phyloP scores from a whole-genome alignment of 35 echinoderm and acorn worm species.

The Eucidaris tribuloides region DNA sequence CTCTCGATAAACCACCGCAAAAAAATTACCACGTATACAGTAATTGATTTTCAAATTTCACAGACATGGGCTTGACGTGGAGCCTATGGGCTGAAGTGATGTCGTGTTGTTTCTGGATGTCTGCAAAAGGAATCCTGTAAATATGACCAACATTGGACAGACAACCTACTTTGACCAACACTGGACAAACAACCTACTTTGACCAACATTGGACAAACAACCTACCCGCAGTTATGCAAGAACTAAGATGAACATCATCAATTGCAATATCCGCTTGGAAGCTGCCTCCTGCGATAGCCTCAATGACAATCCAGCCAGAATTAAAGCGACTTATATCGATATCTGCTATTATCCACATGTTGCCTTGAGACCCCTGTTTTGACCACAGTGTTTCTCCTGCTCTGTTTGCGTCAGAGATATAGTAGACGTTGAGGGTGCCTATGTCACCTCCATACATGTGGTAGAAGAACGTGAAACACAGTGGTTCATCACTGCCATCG shows the following conservation, averaged over 20 bases:
- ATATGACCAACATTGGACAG: too few species aligned
- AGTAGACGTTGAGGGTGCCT: not conserved
- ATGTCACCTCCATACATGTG: not conserved
- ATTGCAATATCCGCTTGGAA: not conserved
- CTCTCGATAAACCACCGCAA: too few species aligned
- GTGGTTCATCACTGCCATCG: not conserved
- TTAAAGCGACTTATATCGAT: not conserved
- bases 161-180: too few species aligned
- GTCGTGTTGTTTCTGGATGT: too few species aligned
- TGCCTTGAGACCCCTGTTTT: too few species aligned
- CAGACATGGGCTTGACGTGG: too few species aligned
- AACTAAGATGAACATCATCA: not conserved
- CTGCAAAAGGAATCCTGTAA: too few species aligned
- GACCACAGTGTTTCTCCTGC: not conserved
- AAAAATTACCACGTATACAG: too few species aligned
- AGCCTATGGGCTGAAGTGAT: too few species aligned
- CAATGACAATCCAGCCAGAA: not conserved
- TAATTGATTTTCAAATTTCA: too few species aligned
- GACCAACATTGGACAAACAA: too few species aligned
- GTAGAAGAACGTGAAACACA: slow-evolving; percentile 1
- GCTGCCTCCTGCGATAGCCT: not conserved
- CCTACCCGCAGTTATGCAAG: not conserved
- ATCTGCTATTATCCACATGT: not conserved
- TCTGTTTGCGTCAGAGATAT: not conserved
- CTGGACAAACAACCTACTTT: too few species aligned